These are phyloP conservation scores for Gavia stellata DNA, from an alignment of 2,113 vertebrate species.

Conservation along the genomic window DNA sequence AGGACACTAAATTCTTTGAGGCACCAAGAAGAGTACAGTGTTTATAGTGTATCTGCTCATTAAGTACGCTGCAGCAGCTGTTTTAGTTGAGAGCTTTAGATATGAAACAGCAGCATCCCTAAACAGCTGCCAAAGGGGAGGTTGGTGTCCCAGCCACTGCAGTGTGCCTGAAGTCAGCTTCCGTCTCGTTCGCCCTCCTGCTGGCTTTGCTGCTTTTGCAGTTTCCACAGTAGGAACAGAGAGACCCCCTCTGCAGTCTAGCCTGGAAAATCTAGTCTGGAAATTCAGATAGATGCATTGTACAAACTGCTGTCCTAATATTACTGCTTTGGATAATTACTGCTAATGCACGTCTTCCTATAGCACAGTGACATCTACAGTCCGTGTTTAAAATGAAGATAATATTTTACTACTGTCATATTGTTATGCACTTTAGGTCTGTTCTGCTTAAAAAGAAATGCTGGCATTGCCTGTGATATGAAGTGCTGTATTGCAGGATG, in stretches of 20 bases:
- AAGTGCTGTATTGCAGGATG: background rate
- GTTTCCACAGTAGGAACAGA: background rate
- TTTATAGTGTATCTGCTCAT: background rate
- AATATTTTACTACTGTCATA: background rate
- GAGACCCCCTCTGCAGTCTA: background rate
- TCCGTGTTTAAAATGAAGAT: background rate
- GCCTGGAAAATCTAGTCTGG: background rate
- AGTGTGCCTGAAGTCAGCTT: background rate
- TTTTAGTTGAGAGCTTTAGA: background rate
- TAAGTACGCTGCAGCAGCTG: background rate
- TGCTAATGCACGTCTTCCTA: background rate
- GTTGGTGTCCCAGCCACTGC: background rate
- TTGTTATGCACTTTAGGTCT: background rate
- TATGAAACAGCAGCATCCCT: background rate
- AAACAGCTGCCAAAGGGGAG: background rate
- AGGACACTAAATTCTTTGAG: background rate
- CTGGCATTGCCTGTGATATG: background rate
- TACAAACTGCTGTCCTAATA: background rate
- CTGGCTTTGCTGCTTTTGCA: background rate
- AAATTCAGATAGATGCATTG: background rate
- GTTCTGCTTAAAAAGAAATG: background rate
- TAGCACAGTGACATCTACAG: constrained; percentile 59
- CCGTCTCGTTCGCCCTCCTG: rapidly evolving
- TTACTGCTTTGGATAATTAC: background rate
- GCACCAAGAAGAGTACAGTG: background rate